Base-by-base conservation (phyloP, 2,113 vertebrate species). In the Mugil cephalus region DNA sequence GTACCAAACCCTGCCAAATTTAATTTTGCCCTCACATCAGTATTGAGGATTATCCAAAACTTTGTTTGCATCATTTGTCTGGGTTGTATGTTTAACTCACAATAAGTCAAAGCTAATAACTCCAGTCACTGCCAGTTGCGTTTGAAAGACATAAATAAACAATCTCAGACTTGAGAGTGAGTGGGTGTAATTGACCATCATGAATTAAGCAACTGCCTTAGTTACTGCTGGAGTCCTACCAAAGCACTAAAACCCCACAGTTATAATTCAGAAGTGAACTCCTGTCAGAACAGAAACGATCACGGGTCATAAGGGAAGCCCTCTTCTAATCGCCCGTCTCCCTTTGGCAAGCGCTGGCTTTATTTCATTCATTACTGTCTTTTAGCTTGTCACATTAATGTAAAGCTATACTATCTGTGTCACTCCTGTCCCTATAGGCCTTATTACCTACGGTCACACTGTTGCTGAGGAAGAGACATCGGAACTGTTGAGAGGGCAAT, bases 351-450 rank as follows among this genome's bases (percentile, higher is more conserved):
- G 21, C n/a, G 15, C n/a, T 11, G 18, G 15, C 43, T 63, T 65
- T 51, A 60, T 61, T 39, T 80, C 10, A 52, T 55, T 65, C 13
- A 51, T 81, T 61, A 4, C 55, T 58, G n/a, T 45, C 34, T 52
- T 18, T 76, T 73, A 42, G 64, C 56, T 47, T 53, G 18, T 50
- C 17, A 58, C 17, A 12, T 53, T 59, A 45, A 43, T 78, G 14
- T 14, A 43, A 81, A 75, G 35, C 63, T 67, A 46, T 46, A 61
- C 18, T 36, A 30, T 36, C 52, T 38, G 61, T 43, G 52, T 38
- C 39, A 42, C 21, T 64, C 18, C 46, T 15, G 17, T 21, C 45
- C 54, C 15, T 0, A 8, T 24, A 43, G 39, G 48, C 36, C 18
- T 21, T 63, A 38, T 45, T 43, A 47, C 47, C 56, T 15, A 19